phyloP scores from a whole-genome alignment of 2,797 vertebrate species.

The Amniataba percoides region DNA sequence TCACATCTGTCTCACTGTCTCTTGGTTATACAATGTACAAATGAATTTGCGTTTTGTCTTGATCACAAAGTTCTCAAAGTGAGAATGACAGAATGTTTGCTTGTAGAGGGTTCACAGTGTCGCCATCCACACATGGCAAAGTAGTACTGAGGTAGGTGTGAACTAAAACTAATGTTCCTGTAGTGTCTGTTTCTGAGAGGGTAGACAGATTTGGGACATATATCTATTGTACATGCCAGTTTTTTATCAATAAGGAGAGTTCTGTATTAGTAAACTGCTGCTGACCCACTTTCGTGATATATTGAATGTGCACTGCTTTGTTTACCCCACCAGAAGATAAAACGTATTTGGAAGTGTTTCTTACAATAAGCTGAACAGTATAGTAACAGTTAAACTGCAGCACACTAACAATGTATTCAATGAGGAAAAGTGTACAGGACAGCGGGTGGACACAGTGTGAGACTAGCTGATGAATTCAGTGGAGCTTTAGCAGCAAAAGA shows the following conservation, averaged over 20 bases:
- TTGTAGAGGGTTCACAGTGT: conserved; percentile 46
- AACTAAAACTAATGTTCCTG: conserved; percentile 35
- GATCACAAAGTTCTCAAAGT: not conserved
- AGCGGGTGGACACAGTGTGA: not conserved
- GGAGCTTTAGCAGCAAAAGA: not conserved
- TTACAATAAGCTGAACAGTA: conserved; percentile 2
- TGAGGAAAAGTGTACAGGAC: no score
- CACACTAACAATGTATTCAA: not conserved
- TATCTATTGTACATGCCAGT: conserved; percentile 1
- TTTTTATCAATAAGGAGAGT: not conserved
- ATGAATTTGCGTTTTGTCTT: not conserved
- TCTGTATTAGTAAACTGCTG: not conserved
- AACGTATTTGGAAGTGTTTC: not conserved
- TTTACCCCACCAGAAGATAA: not conserved
- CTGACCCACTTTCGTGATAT: not conserved
- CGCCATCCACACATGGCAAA: conserved; percentile 37
- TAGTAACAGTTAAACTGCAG: not conserved
- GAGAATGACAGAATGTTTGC: conserved; percentile 3
- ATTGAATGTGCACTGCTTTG: not conserved
- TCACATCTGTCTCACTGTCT: not conserved
- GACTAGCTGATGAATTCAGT: not conserved
- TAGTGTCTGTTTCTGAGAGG: conserved; percentile 8
- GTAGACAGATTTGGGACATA: conserved; percentile 2
- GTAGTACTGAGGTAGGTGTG: conserved; percentile 55
- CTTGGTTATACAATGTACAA: not conserved